Conservation (phyloP, 2,113 vertebrate genomes). For the Alectura lathami region DNA sequence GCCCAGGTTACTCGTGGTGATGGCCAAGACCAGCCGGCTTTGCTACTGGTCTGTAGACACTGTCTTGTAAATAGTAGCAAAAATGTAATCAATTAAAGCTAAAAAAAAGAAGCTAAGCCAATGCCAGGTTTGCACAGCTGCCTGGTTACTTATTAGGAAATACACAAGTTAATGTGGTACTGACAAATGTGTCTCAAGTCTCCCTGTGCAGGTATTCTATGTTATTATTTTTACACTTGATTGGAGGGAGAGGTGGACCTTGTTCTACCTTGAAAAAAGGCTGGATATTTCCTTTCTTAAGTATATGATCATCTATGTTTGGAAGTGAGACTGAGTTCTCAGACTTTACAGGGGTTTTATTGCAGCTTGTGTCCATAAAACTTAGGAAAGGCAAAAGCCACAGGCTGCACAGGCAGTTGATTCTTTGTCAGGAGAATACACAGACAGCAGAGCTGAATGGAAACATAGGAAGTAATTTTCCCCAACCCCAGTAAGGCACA, state of each 20-base stretch:
- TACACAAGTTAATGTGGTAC: background rate
- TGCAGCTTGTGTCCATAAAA: background rate
- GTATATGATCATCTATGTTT: background rate
- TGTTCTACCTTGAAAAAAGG: background rate
- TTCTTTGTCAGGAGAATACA: background rate
- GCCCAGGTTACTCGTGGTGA: background rate
- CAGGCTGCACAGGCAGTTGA: background rate
- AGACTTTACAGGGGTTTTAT: background rate
- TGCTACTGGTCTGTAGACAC: background rate
- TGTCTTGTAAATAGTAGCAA: background rate
- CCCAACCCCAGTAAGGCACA: background rate
- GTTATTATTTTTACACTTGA: background rate
- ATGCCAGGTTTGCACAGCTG: background rate
- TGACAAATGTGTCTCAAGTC: background rate
- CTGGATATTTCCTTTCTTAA: background rate
- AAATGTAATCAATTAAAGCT: background rate
- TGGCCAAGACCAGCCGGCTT: background rate
- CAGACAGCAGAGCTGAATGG: background rate
- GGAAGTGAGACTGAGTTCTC: background rate
- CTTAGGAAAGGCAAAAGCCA: background rate
- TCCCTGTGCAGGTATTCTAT: background rate
- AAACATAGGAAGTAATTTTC: background rate
- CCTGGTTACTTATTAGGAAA: conserved; percentile 10
- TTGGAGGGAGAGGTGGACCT: background rate
- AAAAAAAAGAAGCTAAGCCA: background rate